Evolutionary conservation across 92 coral and sea anemone species (phyloP).

Genomic region (Siderastrea radians): DNA sequence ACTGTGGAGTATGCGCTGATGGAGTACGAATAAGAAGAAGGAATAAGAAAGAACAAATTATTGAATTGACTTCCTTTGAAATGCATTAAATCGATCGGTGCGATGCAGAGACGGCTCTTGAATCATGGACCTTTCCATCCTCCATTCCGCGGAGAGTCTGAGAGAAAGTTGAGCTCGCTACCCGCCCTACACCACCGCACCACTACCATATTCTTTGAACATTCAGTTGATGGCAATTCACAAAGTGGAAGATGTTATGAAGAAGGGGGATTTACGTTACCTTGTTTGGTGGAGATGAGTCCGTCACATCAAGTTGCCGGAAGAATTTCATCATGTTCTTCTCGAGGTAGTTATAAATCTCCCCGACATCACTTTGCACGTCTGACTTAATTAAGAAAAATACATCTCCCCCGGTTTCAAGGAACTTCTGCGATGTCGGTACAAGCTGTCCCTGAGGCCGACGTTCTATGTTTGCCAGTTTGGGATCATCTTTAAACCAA

Average conservation of each 20-base stretch:
- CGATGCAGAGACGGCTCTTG: too few species aligned
- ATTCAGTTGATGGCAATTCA: background rate
- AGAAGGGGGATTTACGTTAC: background rate
- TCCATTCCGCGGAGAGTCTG: too few species aligned
- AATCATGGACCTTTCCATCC: too few species aligned
- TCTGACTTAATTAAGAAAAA: conserved; percentile 74
- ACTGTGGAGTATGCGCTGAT: conserved; percentile 62
- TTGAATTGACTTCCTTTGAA: too few species aligned
- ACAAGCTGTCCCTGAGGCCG: conserved; percentile 39
- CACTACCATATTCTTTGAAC: background rate
- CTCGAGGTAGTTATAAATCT: conserved; percentile 36
- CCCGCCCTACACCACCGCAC: too few species aligned
- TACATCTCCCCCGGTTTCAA: conserved; percentile 78
- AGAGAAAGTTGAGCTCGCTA: too few species aligned
- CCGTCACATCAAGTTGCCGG: conserved; percentile 19
- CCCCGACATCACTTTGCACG: conserved; percentile 21
- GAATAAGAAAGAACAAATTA: background rate
- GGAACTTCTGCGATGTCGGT: conserved; percentile 62
- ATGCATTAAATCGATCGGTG: too few species aligned
- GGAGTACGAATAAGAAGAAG: background rate
- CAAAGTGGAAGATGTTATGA: background rate
- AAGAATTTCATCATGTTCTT: conserved; percentile 13
- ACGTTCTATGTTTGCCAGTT: conserved; percentile 42
- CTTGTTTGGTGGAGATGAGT: conserved; percentile 2
- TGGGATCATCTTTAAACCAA: conserved; percentile 63